Evolutionary conservation across 1,140 invertebrate species (phyloP).

Genomic region (Drosophila mojavensis): DNA sequence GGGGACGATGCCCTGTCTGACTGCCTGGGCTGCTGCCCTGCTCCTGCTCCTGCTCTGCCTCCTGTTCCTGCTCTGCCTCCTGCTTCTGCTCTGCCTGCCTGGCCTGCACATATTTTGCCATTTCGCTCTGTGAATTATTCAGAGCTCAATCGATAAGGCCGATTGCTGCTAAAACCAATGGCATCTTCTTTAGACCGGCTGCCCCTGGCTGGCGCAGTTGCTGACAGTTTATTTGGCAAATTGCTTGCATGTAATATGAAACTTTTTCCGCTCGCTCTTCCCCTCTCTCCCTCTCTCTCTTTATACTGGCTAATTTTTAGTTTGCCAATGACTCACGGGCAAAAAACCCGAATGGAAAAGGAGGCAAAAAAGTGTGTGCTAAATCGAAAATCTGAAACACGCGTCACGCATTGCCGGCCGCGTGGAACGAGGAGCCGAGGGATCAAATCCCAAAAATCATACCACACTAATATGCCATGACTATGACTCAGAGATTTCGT

Average conservation of each 20-base stretch:
- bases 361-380: constrained; percentile 55
- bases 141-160: constrained; percentile 64
- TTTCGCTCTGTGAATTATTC: constrained; percentile 69
- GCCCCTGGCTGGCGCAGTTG: constrained; percentile 37
- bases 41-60: neutral
- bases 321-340: constrained; percentile 43
- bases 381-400: constrained; percentile 82
- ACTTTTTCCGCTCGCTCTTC: constrained; percentile 49
- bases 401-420: constrained; percentile 56
- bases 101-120: constrained; percentile 42
- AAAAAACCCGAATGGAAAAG: neutral
- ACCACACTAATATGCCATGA: constrained; percentile 61
- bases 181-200: constrained; percentile 41
- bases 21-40: neutral
- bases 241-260: constrained; percentile 79
- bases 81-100: neutral
- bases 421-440: constrained; percentile 26
- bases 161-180: constrained; percentile 40
- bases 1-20: constrained; percentile 45
- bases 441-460: constrained; percentile 13
- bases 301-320: constrained; percentile 69
- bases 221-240: constrained; percentile 82
- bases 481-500: constrained; percentile 67
- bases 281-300: neutral
- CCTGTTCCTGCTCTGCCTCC: neutral